phyloP scores from a whole-genome alignment of 2,888 invertebrate species.

The Bombylius discolor region DNA sequence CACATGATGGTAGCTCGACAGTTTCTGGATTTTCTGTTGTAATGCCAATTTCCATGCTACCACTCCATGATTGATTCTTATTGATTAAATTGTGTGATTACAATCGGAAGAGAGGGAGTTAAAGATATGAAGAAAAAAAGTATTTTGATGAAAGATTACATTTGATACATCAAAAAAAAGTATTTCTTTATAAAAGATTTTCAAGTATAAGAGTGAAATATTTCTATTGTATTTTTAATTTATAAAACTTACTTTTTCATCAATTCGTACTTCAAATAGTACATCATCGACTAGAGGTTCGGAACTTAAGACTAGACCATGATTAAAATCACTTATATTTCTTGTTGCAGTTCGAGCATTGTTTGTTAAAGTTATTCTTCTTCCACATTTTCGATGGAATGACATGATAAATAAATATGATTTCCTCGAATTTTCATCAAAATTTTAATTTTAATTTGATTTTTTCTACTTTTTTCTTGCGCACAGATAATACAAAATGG shows the following conservation, averaged over 20 bases:
- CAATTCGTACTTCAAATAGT: constrained; percentile 75
- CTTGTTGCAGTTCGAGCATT: constrained; percentile 70
- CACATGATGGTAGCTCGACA: constrained; percentile 58
- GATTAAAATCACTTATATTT: constrained; percentile 70
- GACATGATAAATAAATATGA: constrained; percentile 14
- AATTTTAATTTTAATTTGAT: too few species aligned
- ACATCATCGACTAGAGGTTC: constrained; percentile 69
- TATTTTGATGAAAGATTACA: not conserved
- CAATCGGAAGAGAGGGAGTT: too few species aligned
- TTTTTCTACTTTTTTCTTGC: too few species aligned
- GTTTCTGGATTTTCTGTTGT: constrained; percentile 55
- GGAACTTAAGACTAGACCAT: constrained; percentile 73
- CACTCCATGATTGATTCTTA: constrained; percentile 69
- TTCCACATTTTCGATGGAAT: constrained; percentile 72
- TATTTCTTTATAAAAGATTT: not conserved
- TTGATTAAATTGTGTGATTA: too few species aligned
- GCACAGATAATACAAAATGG: too few species aligned
- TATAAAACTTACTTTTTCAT: constrained; percentile 59
- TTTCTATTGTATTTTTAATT: constrained; percentile 6
- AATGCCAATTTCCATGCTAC: constrained; percentile 63
- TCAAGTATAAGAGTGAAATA: too few species aligned
- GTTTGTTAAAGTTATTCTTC: constrained; percentile 70
- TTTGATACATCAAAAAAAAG: not conserved
- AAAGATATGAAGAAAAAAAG: too few species aligned
- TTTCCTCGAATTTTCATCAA: too few species aligned